phyloP scores from a whole-genome alignment of 2,113 vertebrate species.

The Falco punctatus region DNA sequence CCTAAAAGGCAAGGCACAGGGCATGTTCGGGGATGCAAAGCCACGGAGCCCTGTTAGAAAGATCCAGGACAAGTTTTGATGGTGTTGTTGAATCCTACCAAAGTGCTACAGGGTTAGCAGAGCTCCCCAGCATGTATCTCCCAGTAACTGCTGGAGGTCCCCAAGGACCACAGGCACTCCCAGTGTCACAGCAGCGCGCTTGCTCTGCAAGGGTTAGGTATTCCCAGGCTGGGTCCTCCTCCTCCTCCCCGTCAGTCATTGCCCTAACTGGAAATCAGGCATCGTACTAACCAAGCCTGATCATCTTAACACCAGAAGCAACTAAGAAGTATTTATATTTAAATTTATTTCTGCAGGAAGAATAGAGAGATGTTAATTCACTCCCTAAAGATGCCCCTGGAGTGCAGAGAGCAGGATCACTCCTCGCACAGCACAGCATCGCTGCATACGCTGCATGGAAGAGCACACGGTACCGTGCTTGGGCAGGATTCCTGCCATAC shows the following conservation, averaged over 20 bases:
- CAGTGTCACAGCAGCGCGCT: neutral
- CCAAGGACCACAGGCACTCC: rapidly evolving
- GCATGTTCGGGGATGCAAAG: neutral
- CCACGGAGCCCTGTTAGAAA: neutral
- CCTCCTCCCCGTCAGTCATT: neutral
- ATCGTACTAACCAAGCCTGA: neutral
- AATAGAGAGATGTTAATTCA: neutral
- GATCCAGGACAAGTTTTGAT: neutral
- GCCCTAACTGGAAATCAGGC: neutral
- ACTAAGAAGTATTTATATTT: neutral
- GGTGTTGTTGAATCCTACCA: neutral
- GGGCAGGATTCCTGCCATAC: neutral
- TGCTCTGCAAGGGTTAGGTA: neutral
- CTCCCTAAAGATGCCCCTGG: neutral
- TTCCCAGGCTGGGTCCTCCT: neutral
- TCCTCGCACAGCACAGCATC: neutral
- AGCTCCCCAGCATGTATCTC: neutral
- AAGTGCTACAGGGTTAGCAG: neutral
- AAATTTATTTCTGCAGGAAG: neutral
- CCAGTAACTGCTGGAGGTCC: rapidly evolving
- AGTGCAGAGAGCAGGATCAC: neutral
- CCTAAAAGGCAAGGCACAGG: neutral
- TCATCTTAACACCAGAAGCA: neutral
- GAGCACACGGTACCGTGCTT: neutral
- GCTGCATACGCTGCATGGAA: rapidly evolving